Percentiles rank a stretch among this genome's conserved stretches.
phyloP scores from a whole-genome alignment of 2,113 vertebrate genomes.

The Rhinopomastus cyanomelas region DNA sequence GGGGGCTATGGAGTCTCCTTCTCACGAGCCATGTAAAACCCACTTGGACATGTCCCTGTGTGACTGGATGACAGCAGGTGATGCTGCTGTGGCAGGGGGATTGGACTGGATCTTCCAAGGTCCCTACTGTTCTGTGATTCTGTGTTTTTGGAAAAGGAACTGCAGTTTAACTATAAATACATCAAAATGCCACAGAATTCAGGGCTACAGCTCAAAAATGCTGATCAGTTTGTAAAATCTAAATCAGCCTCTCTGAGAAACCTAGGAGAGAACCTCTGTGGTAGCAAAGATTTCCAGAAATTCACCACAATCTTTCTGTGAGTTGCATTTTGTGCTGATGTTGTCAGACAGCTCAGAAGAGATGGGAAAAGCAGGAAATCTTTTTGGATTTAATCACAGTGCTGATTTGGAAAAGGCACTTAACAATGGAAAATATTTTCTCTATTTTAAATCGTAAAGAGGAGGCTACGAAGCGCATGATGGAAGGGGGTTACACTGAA shows the following conservation, averaged over 20 bases:
- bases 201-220: conserved; percentile 77
- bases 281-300: conserved; percentile 73
- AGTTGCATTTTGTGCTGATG: conserved; percentile 71
- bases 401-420: conserved; percentile 72
- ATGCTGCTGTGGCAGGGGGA: no score
- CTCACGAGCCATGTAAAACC: no score
- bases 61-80: no score
- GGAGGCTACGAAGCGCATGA: conserved; percentile 9
- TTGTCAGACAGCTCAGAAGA: conserved; percentile 72
- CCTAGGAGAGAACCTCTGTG: conserved; percentile 73
- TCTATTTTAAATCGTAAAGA: not conserved
- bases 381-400: conserved; percentile 71
- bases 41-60: no score
- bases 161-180: conserved; percentile 76
- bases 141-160: conserved; percentile 69
- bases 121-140: no score
- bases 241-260: conserved; percentile 70
- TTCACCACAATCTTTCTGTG: conserved; percentile 73
- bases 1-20: no score
- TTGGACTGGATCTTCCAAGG: no score
- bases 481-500: not conserved
- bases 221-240: conserved; percentile 79
- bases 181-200: conserved; percentile 76
- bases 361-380: conserved; percentile 77
- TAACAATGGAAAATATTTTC: conserved; percentile 49